A percentile compares a stretch with the other conserved stretches of the same genome.
Evolutionary conservation across 2,888 invertebrate species (phyloP).

Genomic region (Lacanobia oleracea): DNA sequence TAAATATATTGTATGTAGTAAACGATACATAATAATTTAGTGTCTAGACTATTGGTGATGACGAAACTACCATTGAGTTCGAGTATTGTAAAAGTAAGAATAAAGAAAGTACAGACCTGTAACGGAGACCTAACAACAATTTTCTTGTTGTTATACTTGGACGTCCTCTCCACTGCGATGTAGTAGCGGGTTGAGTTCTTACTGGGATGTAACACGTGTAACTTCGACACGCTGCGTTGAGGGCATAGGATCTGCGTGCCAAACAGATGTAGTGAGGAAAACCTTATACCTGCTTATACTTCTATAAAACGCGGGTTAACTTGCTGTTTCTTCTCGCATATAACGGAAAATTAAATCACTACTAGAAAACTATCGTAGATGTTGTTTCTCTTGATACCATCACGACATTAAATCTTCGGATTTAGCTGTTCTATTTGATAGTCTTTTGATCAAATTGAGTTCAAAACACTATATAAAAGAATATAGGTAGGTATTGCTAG

Average conservation of each 20-base stretch:
- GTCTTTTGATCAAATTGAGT: no score
- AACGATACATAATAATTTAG: no score
- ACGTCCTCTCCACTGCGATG: slow-evolving; percentile 92
- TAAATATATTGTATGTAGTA: no score
- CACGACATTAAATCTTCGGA: no score
- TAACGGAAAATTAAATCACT: background rate
- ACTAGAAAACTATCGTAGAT: no score
- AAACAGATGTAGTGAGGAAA: background rate
- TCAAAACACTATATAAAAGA: no score
- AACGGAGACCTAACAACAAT: slow-evolving; percentile 94
- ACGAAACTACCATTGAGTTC: no score
- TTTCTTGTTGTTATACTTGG: slow-evolving; percentile 89
- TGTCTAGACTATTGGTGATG: no score
- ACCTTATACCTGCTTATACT: background rate
- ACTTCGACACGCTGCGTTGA: slow-evolving; percentile 91
- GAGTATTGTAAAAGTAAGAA: no score
- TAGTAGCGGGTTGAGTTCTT: slow-evolving; percentile 92
- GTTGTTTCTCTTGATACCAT: no score
- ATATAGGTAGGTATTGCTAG: no score
- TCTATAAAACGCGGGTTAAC: background rate
- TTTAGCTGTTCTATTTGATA: no score
- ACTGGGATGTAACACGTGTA: slow-evolving; percentile 92
- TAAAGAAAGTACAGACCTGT: slow-evolving; percentile 87
- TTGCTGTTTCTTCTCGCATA: background rate
- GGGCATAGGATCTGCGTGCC: slow-evolving; percentile 90